Base-by-base conservation (phyloP, 2,797 vertebrate genomes). In the Chrosomus eos region DNA sequence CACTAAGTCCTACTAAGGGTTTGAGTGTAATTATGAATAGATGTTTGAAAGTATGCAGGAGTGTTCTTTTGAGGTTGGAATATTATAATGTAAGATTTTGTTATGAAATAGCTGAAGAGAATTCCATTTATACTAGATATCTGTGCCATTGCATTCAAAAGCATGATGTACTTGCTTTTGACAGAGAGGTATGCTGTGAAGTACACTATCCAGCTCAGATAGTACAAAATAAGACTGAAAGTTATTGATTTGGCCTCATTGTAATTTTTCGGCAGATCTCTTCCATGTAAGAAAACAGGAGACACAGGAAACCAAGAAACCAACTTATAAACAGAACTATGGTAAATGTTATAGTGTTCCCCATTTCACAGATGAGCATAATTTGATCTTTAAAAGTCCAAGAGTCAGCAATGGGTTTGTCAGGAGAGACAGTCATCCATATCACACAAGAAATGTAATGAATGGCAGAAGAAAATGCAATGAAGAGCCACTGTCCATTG, bases 201-300 rank as follows among this genome's bases (percentile, higher is more conserved):
- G 80, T 92, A 95, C 28, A 89, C 10, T 28, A 96, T 94, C 94
- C 95, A 96, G 86, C 93, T 94, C 55, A 95, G 67, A 9, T 96
- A 94, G 68, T 95, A 93, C 81, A 97, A 89, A 43, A 97, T 90
- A 45, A 97, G 92, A 87, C 96, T 95, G 90, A 96, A 96, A 1
- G 97, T 96, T 87, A 97, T 95, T 9, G 95, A 93, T 91, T 96
- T 97, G 87, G 97, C 96, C 81, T 97, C 97, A 0, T 94, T 97
- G 90, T 98, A 97, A 89, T 96, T 96, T 88, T 96, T 96, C 0
- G 97, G 97, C 4, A 97, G 95, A 73, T 96, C 95, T 83, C 95
- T 97, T 48, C 96, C 93, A 94, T 92, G 90, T 97, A 97, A 85
- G 96, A 96, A 89, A 97, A 95, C 70, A 85, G 73, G 36, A 97